A percentile compares a stretch with the other conserved stretches of the same genome.
phyloP scores from a whole-genome alignment of 2,888 invertebrate species.

The Aspidiotus destructor region DNA sequence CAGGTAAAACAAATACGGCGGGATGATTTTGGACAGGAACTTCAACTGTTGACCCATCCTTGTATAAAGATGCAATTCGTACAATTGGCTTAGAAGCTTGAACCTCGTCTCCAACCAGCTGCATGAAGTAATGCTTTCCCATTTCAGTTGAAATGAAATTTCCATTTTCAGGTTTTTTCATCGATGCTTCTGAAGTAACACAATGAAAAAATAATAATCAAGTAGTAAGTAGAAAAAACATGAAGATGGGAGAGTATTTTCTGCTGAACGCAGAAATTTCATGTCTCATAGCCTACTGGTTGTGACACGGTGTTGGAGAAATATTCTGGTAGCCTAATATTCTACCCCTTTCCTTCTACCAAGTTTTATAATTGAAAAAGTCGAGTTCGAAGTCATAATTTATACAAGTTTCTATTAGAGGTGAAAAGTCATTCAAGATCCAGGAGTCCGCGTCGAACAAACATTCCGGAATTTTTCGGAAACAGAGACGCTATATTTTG shows the following conservation, averaged over 20 bases:
- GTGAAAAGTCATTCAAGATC: too few relatives aligned
- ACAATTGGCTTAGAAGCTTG: conserved; percentile 48
- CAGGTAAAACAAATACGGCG: conserved; percentile 54
- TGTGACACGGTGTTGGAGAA: too few relatives aligned
- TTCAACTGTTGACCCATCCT: conserved; percentile 45
- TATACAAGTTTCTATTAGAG: too few relatives aligned
- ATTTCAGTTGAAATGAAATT: conserved; percentile 29
- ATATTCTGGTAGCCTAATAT: too few relatives aligned
- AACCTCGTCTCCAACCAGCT: conserved; percentile 54
- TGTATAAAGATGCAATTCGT: conserved; percentile 48
- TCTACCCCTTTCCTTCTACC: too few relatives aligned
- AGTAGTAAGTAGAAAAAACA: background rate
- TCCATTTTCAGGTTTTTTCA: conserved; percentile 1
- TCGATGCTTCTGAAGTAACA: background rate
- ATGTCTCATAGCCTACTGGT: too few relatives aligned
- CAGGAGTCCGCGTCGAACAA: too few relatives aligned
- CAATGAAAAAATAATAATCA: background rate
- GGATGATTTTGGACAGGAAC: conserved; percentile 38
- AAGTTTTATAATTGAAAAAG: too few relatives aligned
- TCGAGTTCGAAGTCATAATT: too few relatives aligned
- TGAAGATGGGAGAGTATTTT: background rate
- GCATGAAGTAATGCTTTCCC: conserved; percentile 48
- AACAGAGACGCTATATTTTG: too few relatives aligned
- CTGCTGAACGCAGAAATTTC: background rate
- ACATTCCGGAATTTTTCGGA: too few relatives aligned